These are phyloP conservation scores for Flexamia atlantica DNA, from an alignment of 2,888 invertebrate genomes.

Conservation along the genomic window DNA sequence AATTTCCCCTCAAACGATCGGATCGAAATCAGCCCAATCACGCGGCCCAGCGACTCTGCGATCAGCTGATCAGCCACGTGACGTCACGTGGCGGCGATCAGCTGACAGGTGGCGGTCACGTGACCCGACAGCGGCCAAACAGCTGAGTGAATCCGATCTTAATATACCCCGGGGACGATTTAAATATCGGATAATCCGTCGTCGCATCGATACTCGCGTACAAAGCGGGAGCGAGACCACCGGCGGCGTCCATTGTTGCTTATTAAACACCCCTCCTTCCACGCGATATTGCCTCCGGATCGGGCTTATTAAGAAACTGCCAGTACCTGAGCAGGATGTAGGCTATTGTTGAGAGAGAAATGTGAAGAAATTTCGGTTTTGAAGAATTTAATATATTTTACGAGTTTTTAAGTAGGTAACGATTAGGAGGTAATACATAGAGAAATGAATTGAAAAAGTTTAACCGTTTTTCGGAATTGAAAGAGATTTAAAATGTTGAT, in stretches of 20 bases:
- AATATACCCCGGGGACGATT: slow-evolving; percentile 50
- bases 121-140: slow-evolving; percentile 38
- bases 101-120: slow-evolving; percentile 50
- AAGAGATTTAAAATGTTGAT: too few species aligned
- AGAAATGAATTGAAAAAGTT: too few species aligned
- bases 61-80: slow-evolving; percentile 36
- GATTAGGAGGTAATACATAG: too few species aligned
- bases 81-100: slow-evolving; percentile 25
- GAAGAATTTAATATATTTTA: too few species aligned
- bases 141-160: slow-evolving; percentile 57
- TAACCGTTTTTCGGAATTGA: too few species aligned
- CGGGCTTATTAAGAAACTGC: slow-evolving; percentile 16
- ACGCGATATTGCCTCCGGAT: slow-evolving; percentile 35
- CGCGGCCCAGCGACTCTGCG: background rate
- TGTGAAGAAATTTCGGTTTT: too few species aligned
- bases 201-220: slow-evolving; percentile 57
- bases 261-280: slow-evolving; percentile 44
- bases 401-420: too few species aligned
- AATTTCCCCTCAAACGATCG: too few species aligned
- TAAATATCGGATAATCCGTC: slow-evolving; percentile 52
- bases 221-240: slow-evolving; percentile 33
- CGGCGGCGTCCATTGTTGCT: slow-evolving; percentile 5
- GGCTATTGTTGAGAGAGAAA: too few species aligned
- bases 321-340: background rate
- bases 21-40: background rate